Evolutionary conservation across 2,797 vertebrate species (phyloP).

Genomic region (Lepus oiostolus): DNA sequence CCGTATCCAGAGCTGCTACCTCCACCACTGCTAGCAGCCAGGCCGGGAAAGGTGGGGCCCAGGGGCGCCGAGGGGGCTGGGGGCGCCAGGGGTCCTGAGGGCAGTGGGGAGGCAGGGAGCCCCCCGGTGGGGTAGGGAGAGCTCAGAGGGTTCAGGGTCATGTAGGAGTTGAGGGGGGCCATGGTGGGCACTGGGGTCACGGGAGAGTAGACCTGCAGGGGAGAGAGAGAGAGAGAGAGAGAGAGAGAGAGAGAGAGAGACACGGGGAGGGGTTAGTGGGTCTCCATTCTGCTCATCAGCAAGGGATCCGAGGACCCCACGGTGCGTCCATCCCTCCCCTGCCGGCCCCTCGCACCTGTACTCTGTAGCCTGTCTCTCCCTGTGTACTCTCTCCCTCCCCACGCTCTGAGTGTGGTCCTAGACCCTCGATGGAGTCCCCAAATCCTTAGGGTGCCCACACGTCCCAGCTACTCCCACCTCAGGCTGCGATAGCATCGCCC

Average conservation of each 20-base stretch:
- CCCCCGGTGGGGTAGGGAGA: conserved; percentile 82
- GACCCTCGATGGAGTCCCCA: not conserved
- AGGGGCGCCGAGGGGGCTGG: conserved; percentile 83
- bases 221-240: conserved; percentile 15
- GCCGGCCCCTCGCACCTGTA: not conserved
- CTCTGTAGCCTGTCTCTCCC: not conserved
- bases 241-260: conserved; percentile 54
- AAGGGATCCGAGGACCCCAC: not conserved
- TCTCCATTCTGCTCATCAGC: not conserved
- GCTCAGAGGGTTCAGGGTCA: conserved; percentile 93
- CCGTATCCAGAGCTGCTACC: conserved; percentile 50
- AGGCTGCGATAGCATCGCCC: too few relatives aligned
- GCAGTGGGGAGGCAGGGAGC: conserved; percentile 87
- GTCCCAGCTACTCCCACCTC: not conserved
- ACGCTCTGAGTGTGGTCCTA: not conserved
- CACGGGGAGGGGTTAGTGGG: not conserved
- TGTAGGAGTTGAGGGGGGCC: conserved; percentile 93
- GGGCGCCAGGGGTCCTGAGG: conserved; percentile 92
- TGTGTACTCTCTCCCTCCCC: not conserved
- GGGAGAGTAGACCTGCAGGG: conserved; percentile 92
- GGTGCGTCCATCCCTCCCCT: not conserved
- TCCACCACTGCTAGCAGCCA: conserved; percentile 36
- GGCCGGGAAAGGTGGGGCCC: conserved; percentile 77
- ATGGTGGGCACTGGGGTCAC: conserved; percentile 91
- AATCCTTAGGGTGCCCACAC: not conserved